Evolutionary conservation across 2,113 vertebrate species (phyloP).

Genomic region (Siniperca chuatsi): DNA sequence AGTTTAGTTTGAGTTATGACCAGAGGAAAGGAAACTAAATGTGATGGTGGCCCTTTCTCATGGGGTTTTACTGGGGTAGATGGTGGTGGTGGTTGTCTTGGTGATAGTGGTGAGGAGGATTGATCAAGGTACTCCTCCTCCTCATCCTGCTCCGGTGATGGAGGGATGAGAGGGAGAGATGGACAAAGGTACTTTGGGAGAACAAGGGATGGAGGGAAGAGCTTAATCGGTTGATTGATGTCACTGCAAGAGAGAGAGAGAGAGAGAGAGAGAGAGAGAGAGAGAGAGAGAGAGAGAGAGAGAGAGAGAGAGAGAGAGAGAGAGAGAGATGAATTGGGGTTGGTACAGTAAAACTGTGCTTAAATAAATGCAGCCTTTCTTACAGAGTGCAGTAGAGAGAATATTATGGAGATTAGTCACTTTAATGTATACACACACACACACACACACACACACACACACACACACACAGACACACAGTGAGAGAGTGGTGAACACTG

Average conservation of each 20-base stretch:
- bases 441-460: too few relatives aligned
- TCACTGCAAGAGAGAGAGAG: background rate
- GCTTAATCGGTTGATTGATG: background rate
- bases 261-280: background rate
- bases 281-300: too few relatives aligned
- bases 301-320: too few relatives aligned
- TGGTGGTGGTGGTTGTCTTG: slow-evolving; percentile 6
- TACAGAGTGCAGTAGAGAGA: background rate
- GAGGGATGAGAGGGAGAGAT: slow-evolving; percentile 13
- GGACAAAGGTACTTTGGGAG: background rate
- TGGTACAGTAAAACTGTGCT: slow-evolving; percentile 11
- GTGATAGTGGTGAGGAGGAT: slow-evolving; percentile 17
- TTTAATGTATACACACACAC: background rate
- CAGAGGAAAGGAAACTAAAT: slow-evolving; percentile 18
- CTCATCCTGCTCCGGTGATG: slow-evolving; percentile 15
- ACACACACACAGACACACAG: too few relatives aligned
- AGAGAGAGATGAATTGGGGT: too few relatives aligned
- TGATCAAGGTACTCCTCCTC: slow-evolving; percentile 31
- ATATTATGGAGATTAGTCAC: background rate
- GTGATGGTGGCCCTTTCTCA: slow-evolving; percentile 17
- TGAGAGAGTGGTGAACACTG: background rate
- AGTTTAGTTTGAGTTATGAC: slow-evolving; percentile 46
- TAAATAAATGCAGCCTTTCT: background rate
- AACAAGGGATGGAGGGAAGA: background rate
- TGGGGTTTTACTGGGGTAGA: slow-evolving; percentile 14